These are phyloP conservation scores for Reticulitermes lucifugus DNA, from an alignment of 2,888 invertebrate genomes.

Conservation along the genomic window DNA sequence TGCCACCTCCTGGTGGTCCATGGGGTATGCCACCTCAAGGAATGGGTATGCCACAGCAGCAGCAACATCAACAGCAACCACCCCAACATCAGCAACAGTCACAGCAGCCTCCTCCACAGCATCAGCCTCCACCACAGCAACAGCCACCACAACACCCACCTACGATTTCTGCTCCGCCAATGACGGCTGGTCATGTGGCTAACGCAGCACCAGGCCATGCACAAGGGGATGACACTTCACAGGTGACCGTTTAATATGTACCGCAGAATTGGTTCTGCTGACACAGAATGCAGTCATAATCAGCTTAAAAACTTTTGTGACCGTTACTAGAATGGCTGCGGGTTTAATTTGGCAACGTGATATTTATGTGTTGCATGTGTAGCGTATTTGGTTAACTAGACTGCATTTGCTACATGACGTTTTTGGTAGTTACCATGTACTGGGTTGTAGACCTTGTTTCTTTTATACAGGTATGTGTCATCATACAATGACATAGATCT, in stretches of 20 bases:
- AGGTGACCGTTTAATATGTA: slow-evolving; percentile 7
- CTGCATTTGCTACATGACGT: too few species aligned
- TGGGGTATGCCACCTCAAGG: slow-evolving; percentile 60
- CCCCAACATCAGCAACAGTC: slow-evolving; percentile 48
- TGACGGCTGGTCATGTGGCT: slow-evolving; percentile 41
- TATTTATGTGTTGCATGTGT: not conserved
- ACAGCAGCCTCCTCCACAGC: slow-evolving; percentile 46
- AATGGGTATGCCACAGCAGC: slow-evolving; percentile 54
- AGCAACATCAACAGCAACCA: slow-evolving; percentile 45
- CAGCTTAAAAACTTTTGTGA: too few species aligned
- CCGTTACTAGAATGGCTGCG: too few species aligned
- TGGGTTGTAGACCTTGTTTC: too few species aligned
- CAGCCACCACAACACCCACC: slow-evolving; percentile 50
- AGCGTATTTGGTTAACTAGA: not conserved
- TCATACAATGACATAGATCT: too few species aligned
- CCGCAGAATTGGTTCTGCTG: too few species aligned
- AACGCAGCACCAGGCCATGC: slow-evolving; percentile 11
- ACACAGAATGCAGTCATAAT: too few species aligned
- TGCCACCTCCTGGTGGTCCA: slow-evolving; percentile 61
- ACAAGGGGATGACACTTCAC: slow-evolving; percentile 45
- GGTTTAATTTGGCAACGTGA: too few species aligned
- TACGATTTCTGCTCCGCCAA: slow-evolving; percentile 50
- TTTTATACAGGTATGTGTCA: too few species aligned
- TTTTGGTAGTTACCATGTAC: too few species aligned
- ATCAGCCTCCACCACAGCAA: slow-evolving; percentile 35